Base-by-base conservation (phyloP, 2,113 vertebrate genomes). In the Apodemus speciosus region DNA sequence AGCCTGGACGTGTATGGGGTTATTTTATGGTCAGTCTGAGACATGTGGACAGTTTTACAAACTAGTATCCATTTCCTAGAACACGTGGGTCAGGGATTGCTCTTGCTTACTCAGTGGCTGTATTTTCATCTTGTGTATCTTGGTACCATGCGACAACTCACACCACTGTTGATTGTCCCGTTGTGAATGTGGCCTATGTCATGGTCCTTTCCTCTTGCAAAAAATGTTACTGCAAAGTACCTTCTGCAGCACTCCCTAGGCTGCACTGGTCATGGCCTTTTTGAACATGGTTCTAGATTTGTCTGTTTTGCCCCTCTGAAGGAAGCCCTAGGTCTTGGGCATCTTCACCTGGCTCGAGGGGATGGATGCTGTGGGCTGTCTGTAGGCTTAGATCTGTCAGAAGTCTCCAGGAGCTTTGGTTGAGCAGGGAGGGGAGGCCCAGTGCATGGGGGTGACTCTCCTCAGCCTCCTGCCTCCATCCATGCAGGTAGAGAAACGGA, bases 401-500 rank as follows among this genome's bases (percentile, higher is more conserved):
- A 64, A 66, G 30, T 32, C 30, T 32, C 25, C 8, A 2, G 9
- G 0, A 9, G 11, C 38, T 10, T 30, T n/a, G 58, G 43, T 9
- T 21, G 35, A 6, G 43, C 10, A 72, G 46, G 5, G 25, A 53
- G n/a, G 27, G 18, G 25, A 23, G 71, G 43, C 4, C 85, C 51
- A 7, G 30, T 14, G 64, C 23, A 0, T 6, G 27, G 27, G 32
- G 27, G 21, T 9, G 18, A 10, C 71, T 38, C 53, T 30, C 13
- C 8, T 6, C 49, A 83, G 46, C 40, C n/a, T 46, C 30, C 71
- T 62, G 30, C 49, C 51, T 10, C 18, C 21, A 1, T 32, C 93
- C 60, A 58, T 15, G 92, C 72, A 99, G 99, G 99, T 99, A 95
- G 99, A 99, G 97, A 99, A 99, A 97, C 99, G 98, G 97, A 98